phyloP scores from a whole-genome alignment of 1,140 invertebrate genomes.

The Melipona quadrifasciata region DNA sequence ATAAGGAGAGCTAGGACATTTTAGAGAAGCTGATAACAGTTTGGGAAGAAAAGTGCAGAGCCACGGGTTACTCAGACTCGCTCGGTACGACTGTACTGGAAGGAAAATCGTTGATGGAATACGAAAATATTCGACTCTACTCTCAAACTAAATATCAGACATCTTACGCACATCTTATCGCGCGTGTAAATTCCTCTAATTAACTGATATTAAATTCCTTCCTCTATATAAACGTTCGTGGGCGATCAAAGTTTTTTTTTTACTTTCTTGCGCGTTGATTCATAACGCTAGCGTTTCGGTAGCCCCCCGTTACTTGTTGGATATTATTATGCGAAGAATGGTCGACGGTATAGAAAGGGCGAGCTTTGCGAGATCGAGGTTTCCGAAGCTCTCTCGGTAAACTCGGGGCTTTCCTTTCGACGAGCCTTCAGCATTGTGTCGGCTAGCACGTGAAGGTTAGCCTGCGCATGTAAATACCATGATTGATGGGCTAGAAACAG shows the following conservation, averaged over 20 bases:
- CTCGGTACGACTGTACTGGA: neutral
- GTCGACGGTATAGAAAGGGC: slow-evolving; percentile 23
- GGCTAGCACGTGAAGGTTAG: slow-evolving; percentile 45
- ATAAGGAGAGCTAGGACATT: neutral
- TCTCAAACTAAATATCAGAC: neutral
- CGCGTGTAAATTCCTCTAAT: neutral
- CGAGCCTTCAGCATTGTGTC: slow-evolving; percentile 68
- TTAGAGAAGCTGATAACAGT: slow-evolving; percentile 1
- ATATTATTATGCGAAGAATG: slow-evolving; percentile 62
- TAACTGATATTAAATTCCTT: neutral
- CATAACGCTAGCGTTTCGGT: slow-evolving; percentile 14
- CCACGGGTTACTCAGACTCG: neutral
- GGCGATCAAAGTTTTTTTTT: neutral
- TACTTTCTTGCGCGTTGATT: neutral
- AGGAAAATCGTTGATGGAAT: slow-evolving; percentile 8
- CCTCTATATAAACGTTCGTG: neutral
- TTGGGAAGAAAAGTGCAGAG: slow-evolving; percentile 23
- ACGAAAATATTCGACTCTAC: neutral
- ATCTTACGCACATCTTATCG: neutral
- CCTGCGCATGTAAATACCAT: slow-evolving; percentile 72
- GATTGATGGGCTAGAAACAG: slow-evolving; percentile 75
- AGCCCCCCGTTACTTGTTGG: slow-evolving; percentile 3
- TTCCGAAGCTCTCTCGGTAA: slow-evolving; percentile 53
- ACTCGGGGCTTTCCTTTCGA: slow-evolving; percentile 67
- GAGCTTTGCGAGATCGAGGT: slow-evolving; percentile 8